Evolutionary conservation across 1,140 invertebrate species (phyloP), one percentile per base, ranked within the genome.

Genomic region (Dryas iulia): DNA sequence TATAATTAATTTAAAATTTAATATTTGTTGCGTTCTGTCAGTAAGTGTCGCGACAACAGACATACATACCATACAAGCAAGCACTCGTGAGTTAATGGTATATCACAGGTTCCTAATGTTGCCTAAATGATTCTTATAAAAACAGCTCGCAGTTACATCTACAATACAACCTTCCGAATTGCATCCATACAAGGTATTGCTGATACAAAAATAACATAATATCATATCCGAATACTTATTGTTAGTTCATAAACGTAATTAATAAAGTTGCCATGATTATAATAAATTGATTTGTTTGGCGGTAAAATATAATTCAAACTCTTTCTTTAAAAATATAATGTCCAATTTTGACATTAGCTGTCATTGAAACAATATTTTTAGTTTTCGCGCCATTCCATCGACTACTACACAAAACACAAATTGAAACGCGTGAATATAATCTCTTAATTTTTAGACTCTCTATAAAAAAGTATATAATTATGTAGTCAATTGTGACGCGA

Each of bases 71-170:
- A 84, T 78, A 82, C 86, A 87, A 84, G 79, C 84, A 83, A 81
- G 79, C 85, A 87, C 84, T 79, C 86, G 79, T 77, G 83, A 88
- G 68, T 84, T 86, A 83, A 87, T 81, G 83, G 77, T 77, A 70
- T 91, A 91, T 91, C 89, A 91, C 89, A 91, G 89, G 88, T 85
- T 80, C 83, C 87, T 86, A 91, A 78, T 85, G 86, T 86, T 76
- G 82, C 81, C 83, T 86, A 85, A 83, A 83, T 86, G 81, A 86
- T 63, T 87, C 77, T 79, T 74, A 70, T 72, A 72, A 61, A 71
- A 71, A 71, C 28, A 60, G 25, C 59, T 58, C 52, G 26, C 52
- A 64, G 59, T 70, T 59, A 66, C 39, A 66, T 69, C 71, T 69
- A 73, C 71, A 56, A 62, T 64, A 74, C 73, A 74, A 72, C 66